phyloP scores from a whole-genome alignment of 1,140 invertebrate genomes.

The Halotydeus destructor region DNA sequence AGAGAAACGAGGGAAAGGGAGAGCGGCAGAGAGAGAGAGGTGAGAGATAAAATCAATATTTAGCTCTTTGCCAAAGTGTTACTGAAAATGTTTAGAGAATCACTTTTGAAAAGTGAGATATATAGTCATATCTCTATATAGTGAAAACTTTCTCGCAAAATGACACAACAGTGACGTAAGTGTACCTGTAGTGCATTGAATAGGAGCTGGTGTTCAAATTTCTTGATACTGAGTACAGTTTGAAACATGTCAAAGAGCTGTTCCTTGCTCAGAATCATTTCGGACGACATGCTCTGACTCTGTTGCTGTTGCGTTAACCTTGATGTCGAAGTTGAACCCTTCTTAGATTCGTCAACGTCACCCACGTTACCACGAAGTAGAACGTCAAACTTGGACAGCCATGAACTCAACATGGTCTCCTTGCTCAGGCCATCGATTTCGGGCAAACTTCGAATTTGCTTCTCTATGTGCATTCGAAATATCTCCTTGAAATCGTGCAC shows the following conservation, averaged over 20 bases:
- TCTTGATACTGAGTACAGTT: conserved; percentile 92
- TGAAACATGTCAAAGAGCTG: conserved; percentile 99
- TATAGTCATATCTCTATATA: not conserved
- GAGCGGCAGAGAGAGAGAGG: not conserved
- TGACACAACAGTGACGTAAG: conserved; percentile 11
- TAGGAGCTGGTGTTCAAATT: conserved; percentile 97
- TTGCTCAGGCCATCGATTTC: conserved; percentile 98
- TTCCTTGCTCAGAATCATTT: conserved; percentile 80
- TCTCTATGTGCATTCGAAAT: conserved; percentile 91
- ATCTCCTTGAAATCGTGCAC: conserved; percentile 96
- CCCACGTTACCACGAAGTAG: conserved; percentile 78
- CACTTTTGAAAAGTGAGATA: not conserved
- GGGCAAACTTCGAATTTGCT: conserved; percentile 81
- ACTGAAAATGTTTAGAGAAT: not conserved
- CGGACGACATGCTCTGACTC: conserved; percentile 60
- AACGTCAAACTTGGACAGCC: conserved; percentile 98
- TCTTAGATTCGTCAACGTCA: conserved; percentile 32
- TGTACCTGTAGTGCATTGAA: conserved; percentile 91
- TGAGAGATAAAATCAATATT: not conserved
- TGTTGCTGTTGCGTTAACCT: conserved; percentile 24
- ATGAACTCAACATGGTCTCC: conserved; percentile 93
- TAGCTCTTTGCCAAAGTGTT: not conserved
- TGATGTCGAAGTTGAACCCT: not conserved
- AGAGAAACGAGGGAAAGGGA: not conserved
- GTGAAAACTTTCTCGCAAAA: not conserved